phyloP scores from a whole-genome alignment of 2,797 vertebrate genomes.

The Antennarius maculatus region DNA sequence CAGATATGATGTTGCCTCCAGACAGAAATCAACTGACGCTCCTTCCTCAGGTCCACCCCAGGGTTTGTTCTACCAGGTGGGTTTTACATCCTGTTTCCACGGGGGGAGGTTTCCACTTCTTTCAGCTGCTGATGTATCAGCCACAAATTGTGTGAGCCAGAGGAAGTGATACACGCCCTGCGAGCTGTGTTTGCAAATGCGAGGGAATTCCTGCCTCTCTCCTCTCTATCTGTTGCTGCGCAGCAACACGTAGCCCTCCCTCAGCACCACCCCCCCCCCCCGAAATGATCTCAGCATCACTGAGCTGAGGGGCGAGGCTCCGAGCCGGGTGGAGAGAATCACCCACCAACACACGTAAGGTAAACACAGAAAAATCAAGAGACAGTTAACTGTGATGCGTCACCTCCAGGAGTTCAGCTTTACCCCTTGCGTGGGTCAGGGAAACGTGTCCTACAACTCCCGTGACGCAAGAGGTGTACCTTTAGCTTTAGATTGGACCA shows the following conservation, averaged over 20 bases:
- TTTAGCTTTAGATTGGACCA: too few relatives aligned
- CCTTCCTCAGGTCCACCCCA: background rate
- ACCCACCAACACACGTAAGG: slow-evolving; percentile 10
- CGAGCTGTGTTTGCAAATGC: slow-evolving; percentile 56
- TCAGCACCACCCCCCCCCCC: slow-evolving; percentile 71
- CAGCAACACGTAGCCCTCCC: slow-evolving; percentile 78
- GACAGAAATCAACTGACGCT: slow-evolving; percentile 9
- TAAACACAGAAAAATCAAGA: background rate
- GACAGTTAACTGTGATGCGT: background rate
- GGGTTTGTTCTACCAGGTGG: slow-evolving; percentile 17
- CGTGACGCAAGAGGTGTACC: background rate
- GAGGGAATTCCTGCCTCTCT: slow-evolving; percentile 71
- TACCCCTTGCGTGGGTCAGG: too few relatives aligned
- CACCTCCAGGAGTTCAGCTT: background rate
- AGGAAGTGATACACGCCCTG: slow-evolving; percentile 59
- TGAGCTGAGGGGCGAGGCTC: slow-evolving; percentile 67
- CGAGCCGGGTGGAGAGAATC: slow-evolving; percentile 36
- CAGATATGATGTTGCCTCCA: slow-evolving; percentile 26
- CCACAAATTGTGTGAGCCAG: slow-evolving; percentile 13
- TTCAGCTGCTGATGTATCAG: slow-evolving; percentile 29
- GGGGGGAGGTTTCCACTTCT: background rate
- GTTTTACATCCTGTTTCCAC: slow-evolving; percentile 36
- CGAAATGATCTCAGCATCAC: slow-evolving; percentile 62
- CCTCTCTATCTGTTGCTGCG: slow-evolving; percentile 75
- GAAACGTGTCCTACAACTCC: background rate